Base-by-base conservation (phyloP, 23 tunicate species). In the Phallusia fumigata region DNA sequence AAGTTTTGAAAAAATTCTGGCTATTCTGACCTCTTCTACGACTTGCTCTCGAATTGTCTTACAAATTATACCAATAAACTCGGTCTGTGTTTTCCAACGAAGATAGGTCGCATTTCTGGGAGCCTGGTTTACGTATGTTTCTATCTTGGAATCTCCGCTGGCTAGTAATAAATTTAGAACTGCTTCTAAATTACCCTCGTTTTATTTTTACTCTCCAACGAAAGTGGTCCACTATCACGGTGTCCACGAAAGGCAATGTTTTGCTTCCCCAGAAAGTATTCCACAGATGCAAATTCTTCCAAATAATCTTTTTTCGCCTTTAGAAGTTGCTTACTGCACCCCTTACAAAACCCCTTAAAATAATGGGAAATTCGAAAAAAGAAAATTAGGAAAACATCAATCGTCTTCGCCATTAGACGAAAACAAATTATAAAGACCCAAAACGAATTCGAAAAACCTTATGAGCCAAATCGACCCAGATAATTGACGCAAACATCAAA, bases 241-340 rank as follows among this genome's bases (percentile, higher is more conserved):
- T 78, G 58, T 33, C 58, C 81, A 5, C 58, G 35, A 78, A 22
- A 78, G 12, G 58, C 53, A 78, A 51, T 52, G 73, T 52, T 80
- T 52, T 80, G 83, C 83, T 53, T 52, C 36, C 35, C 73, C 33
- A 80, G 73, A 58, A 80, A 53, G 73, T 80, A 74, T 28, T 10
- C 50, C 22, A 80, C 83, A 12, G 83, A 52, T 8, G 73, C 83
- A 80, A 80, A 80, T 80, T 64, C 73, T 80, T 52, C 74, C 83
- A 80, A 80, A 52, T 80, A 80, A 28, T 80, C 73, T 52, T 80
- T 80, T 51, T 80, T 52, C 22, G 35, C 31, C 73, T 51, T 52
- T 80, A 5, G 10, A 28, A 51, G 83, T 80, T 28, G 73, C 83
- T 80, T 74, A 80, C 83, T 80, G 73, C 35, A n/a, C n/a, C n/a